These are phyloP conservation scores for Lathamus discolor DNA, from an alignment of 2,113 vertebrate genomes.

Conservation along the genomic window DNA sequence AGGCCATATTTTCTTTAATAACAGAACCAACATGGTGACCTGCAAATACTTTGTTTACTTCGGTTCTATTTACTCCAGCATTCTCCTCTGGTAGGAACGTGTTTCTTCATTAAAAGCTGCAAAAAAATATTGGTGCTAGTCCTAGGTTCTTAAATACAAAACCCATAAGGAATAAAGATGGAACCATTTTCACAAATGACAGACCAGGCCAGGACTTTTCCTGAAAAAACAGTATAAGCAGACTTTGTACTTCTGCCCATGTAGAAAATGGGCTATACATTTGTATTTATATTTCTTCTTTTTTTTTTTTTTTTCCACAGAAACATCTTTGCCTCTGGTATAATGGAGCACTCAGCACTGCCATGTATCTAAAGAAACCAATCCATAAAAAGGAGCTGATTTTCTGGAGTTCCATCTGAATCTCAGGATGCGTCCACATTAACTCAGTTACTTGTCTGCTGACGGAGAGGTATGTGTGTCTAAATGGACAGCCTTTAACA, in stretches of 20 bases:
- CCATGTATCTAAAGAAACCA: not conserved
- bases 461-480: not conserved
- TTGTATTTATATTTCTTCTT: not conserved
- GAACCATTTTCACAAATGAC: not conserved
- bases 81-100: not conserved
- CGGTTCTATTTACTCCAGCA: not conserved
- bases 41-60: not conserved
- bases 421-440: accelerated
- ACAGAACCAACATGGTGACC: not conserved
- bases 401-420: not conserved
- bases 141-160: not conserved
- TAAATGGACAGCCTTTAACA: not conserved
- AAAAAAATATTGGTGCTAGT: not conserved
- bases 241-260: not conserved
- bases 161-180: not conserved
- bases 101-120: not conserved
- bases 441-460: not conserved
- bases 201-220: not conserved
- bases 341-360: not conserved
- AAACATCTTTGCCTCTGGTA: not conserved
- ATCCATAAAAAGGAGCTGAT: not conserved
- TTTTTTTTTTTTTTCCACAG: not conserved
- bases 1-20: not conserved
- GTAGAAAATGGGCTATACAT: not conserved
- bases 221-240: not conserved